A percentile compares a stretch with the other conserved stretches of the same genome.
These are phyloP conservation scores for Eucriotettix oculatus DNA, from an alignment of 2,888 invertebrate genomes.

Conservation along the genomic window DNA sequence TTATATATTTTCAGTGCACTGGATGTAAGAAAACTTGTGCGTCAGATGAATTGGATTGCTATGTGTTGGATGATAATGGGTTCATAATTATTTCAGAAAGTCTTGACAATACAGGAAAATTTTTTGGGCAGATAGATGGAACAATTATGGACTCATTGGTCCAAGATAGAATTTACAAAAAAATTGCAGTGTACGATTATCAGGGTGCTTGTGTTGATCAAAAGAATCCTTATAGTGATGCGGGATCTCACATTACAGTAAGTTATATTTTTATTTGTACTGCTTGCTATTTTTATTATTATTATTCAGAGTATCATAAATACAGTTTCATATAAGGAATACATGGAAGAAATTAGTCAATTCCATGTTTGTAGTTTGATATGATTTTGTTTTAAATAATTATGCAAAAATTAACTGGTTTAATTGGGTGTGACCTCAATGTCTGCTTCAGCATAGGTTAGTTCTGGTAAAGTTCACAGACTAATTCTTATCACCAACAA, in stretches of 20 bases:
- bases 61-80: constrained; percentile 86
- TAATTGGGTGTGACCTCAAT: no score
- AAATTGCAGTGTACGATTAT: constrained; percentile 73
- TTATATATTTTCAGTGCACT: background rate
- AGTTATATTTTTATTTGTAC: constrained; percentile 13
- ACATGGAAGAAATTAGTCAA: background rate
- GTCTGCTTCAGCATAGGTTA: no score
- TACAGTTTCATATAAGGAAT: background rate
- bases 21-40: constrained; percentile 74
- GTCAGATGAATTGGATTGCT: constrained; percentile 77
- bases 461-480: no score
- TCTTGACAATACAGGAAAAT: constrained; percentile 70
- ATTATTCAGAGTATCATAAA: background rate
- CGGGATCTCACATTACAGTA: constrained; percentile 31
- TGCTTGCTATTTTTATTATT: constrained; percentile 4
- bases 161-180: constrained; percentile 77
- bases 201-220: constrained; percentile 57
- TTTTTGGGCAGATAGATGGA: constrained; percentile 88
- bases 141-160: constrained; percentile 88
- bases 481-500: no score
- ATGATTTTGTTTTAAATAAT: no score
- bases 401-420: no score
- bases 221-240: constrained; percentile 37
- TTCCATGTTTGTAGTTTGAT: background rate
- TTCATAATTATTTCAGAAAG: constrained; percentile 84